phyloP scores from a whole-genome alignment of 2,797 vertebrate genomes.

The Taenioides sp. region DNA sequence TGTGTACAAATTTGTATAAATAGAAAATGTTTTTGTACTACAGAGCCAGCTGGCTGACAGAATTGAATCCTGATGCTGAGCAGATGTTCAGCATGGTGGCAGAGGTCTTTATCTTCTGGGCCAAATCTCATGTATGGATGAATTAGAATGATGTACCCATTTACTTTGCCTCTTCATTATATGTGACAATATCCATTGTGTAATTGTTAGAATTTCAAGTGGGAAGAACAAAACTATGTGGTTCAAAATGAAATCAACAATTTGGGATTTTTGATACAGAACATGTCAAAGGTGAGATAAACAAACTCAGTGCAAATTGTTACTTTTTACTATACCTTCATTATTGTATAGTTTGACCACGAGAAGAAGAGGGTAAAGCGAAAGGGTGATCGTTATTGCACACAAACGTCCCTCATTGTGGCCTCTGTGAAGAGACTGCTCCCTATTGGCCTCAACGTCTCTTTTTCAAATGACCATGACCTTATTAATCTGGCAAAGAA shows the following conservation, averaged over 20 bases:
- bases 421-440: conserved; percentile 88
- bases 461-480: conserved; percentile 85
- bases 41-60: conserved; percentile 91
- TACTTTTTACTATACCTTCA: not conserved
- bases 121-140: conserved; percentile 91
- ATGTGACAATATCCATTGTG: not conserved
- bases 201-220: conserved; percentile 90
- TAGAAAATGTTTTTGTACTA: conserved; percentile 18
- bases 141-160: conserved; percentile 10
- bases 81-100: conserved; percentile 92
- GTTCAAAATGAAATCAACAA: conserved; percentile 97
- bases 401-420: conserved; percentile 91
- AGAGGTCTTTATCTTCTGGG: conserved; percentile 95
- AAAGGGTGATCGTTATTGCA: conserved; percentile 89
- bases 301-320: not conserved
- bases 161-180: conserved; percentile 4
- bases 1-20: conserved; percentile 21
- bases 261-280: conserved; percentile 88
- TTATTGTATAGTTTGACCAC: conserved; percentile 71
- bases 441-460: conserved; percentile 87
- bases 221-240: conserved; percentile 96
- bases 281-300: conserved; percentile 84
- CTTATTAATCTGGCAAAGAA: conserved; percentile 86
- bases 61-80: conserved; percentile 85
- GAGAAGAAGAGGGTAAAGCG: conserved; percentile 86